Evolutionary conservation across 1,140 invertebrate genomes (phyloP).

Genomic region (Rhizoglyphus robini): DNA sequence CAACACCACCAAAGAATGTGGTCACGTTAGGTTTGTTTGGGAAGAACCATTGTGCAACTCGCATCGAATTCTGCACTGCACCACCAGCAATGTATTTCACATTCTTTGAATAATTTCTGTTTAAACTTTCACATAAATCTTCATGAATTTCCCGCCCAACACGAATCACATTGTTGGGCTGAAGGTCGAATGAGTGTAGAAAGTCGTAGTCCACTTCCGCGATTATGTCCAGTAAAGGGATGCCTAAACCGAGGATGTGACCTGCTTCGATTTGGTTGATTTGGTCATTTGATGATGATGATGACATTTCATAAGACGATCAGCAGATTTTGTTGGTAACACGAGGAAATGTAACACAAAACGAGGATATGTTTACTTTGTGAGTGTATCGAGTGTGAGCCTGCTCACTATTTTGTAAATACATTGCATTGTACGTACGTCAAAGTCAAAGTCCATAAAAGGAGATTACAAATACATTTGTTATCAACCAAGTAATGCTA

Average conservation of each 20-base stretch:
- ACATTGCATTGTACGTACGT: too few species aligned
- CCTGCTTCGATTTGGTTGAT: too few species aligned
- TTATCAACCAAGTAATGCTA: too few species aligned
- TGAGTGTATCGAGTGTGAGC: too few species aligned
- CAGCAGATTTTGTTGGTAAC: too few species aligned
- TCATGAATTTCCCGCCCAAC: constrained; percentile 73
- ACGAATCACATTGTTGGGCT: constrained; percentile 58
- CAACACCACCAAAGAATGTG: constrained; percentile 81
- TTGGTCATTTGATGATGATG: too few species aligned
- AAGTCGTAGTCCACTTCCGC: constrained; percentile 60
- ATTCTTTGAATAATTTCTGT: constrained; percentile 50
- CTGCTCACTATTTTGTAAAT: too few species aligned
- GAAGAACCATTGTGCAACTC: constrained; percentile 20
- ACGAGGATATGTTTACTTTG: too few species aligned
- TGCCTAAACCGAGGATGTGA: constrained; percentile 84
- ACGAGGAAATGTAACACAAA: too few species aligned
- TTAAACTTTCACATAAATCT: constrained; percentile 52
- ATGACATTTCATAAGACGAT: too few species aligned
- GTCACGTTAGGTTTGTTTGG: constrained; percentile 5
- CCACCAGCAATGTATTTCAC: constrained; percentile 49
- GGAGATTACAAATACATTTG: too few species aligned
- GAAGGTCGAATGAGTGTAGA: constrained; percentile 50
- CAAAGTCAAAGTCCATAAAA: too few species aligned
- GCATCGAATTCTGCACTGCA: constrained; percentile 21
- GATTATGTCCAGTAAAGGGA: constrained; percentile 92